phyloP scores from a whole-genome alignment of 2,113 vertebrate genomes.

The Sterna hirundo region DNA sequence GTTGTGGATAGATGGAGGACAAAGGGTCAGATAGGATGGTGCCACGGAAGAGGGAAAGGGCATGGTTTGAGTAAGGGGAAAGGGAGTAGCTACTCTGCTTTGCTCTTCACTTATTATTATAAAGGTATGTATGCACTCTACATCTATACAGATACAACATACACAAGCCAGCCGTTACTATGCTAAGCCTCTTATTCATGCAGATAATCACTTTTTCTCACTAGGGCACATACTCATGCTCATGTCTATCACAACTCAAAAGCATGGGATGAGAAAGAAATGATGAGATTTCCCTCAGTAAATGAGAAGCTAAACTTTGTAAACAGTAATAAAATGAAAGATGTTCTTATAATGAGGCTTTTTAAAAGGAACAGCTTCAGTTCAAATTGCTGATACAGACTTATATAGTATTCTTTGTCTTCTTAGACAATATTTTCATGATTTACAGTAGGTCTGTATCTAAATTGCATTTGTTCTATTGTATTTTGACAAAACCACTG shows the following conservation, averaged over 20 bases:
- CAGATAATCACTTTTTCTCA: neutral
- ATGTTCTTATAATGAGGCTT: neutral
- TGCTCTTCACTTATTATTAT: neutral
- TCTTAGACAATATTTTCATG: neutral
- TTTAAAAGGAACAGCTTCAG: neutral
- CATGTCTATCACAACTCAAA: neutral
- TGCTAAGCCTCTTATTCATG: neutral
- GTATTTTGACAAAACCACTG: neutral
- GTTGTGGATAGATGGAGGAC: neutral
- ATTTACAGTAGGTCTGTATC: neutral
- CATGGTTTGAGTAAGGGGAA: neutral
- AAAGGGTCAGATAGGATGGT: neutral
- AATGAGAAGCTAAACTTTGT: neutral
- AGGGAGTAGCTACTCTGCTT: neutral
- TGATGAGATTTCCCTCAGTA: fast-evolving
- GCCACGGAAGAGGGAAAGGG: neutral
- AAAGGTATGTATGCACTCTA: neutral
- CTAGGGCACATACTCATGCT: neutral
- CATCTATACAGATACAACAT: neutral
- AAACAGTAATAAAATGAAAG: neutral
- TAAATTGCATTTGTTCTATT: neutral
- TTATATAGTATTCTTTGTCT: neutral
- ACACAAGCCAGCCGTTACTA: neutral
- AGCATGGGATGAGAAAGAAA: neutral
- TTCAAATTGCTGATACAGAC: neutral